Evolutionary conservation across 2,888 invertebrate species (phyloP), one percentile per base, ranked within the genome.

Genomic region (Sturmia bella): DNA sequence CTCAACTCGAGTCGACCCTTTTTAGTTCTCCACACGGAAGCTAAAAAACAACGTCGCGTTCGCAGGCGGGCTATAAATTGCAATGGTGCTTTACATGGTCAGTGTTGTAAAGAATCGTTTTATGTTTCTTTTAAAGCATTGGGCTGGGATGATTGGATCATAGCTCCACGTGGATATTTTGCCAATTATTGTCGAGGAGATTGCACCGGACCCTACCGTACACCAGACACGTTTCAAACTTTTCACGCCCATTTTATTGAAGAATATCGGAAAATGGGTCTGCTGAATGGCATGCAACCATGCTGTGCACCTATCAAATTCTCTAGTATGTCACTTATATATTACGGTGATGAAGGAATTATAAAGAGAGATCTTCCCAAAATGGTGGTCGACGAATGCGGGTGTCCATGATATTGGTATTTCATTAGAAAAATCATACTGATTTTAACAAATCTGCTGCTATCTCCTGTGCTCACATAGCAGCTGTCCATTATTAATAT

Each of bases 331-430:
- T 97, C 97, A 86, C 93, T 98, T 86, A 97, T 98, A 90, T 98
- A 98, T 92, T 97, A 96, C 92, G 97, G 97, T 86, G 96, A 90
- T 74, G 90, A 97, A 92, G 94, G 95, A 85, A 97, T 98, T 91
- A 96, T 98, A 91, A 97, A 98, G 91, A 94, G 97, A 88, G 97
- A 97, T 92, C 92, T 98, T 90, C 97, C 97, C 85, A 97, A 97
- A 93, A 98, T 98, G 97, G 96, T 97, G 87, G 97, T 98, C 84
- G 97, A 98, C 91, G 97, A 97, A 92, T 98, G 98, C 92, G 97
- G 97, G 87, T 98, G 98, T 92, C 97, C 97, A 87, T 97, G 93
- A 94, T 84, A 73, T 78, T 66, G 66, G 72, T 50, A 66, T 59
- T 73, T 54, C 27, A 5, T 15, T 12, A 32, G 17, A 41, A 39